A percentile compares a stretch with the other conserved stretches of the same genome.
phyloP scores from a whole-genome alignment of 2,113 vertebrate genomes.

The Microtus oregoni region DNA sequence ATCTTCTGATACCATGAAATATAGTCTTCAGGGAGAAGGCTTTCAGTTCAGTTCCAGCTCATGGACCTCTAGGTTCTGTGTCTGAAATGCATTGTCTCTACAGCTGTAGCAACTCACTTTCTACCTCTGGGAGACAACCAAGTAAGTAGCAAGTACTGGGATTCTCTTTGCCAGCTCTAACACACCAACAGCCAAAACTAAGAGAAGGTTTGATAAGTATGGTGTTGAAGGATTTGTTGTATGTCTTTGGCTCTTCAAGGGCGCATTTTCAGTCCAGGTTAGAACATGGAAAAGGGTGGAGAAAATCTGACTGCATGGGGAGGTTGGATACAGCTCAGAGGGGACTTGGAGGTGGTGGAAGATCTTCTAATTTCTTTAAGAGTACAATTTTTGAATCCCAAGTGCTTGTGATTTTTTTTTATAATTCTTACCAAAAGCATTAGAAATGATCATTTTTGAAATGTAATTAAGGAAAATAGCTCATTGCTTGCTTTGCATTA shows the following conservation, averaged over 20 bases:
- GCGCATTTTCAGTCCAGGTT: not conserved
- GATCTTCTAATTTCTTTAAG: constrained; percentile 35
- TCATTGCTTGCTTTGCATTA: constrained; percentile 26
- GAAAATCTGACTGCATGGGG: not conserved
- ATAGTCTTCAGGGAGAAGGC: not conserved
- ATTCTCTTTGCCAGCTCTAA: not conserved
- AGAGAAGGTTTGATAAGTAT: not conserved
- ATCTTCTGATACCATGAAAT: not conserved
- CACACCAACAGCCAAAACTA: not conserved
- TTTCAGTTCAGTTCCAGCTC: not conserved
- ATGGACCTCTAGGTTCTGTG: not conserved
- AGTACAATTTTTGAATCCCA: not conserved
- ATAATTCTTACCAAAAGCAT: constrained; percentile 16
- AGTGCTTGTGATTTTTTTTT: constrained; percentile 14
- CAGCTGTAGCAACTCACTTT: not conserved
- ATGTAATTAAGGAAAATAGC: constrained; percentile 36
- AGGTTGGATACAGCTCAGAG: not conserved
- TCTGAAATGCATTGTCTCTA: not conserved
- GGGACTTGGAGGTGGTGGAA: not conserved
- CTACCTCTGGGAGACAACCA: not conserved
- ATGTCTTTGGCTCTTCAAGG: not conserved
- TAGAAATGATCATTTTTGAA: constrained; percentile 39
- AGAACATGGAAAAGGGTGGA: not conserved
- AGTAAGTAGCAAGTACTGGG: not conserved
- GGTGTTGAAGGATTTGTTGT: not conserved